These are phyloP conservation scores for Riparia riparia DNA, from an alignment of 2,113 vertebrate species.

Conservation along the genomic window DNA sequence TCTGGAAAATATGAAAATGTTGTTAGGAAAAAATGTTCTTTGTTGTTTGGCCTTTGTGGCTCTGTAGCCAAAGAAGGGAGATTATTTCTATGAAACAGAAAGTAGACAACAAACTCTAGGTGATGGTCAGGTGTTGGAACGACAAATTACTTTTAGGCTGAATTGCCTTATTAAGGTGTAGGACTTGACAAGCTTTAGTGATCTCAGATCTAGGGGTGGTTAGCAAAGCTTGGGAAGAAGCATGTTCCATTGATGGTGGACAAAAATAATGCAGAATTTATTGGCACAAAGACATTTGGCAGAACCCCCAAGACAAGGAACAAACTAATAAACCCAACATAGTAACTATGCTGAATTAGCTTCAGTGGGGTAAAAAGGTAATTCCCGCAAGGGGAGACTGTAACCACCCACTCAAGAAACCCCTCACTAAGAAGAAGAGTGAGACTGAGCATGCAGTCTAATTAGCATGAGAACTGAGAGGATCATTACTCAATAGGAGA, in stretches of 20 bases:
- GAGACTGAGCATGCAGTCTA: not conserved
- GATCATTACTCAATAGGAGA: not conserved
- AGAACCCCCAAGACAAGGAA: not conserved
- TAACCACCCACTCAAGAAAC: not conserved
- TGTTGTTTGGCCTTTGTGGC: not conserved
- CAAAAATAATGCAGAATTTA: not conserved
- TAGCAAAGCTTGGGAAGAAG: not conserved
- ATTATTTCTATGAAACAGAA: not conserved
- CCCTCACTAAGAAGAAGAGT: not conserved
- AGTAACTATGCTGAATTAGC: not conserved
- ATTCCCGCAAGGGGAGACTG: not conserved
- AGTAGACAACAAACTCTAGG: not conserved
- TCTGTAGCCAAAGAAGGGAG: not conserved
- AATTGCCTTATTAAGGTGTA: not conserved
- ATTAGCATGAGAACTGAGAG: not conserved
- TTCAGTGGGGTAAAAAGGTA: not conserved
- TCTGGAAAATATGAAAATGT: not conserved
- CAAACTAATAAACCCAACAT: not conserved
- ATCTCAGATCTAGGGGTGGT: not conserved
- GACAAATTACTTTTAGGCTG: not conserved
- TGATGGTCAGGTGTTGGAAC: not conserved
- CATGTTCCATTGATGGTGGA: too few relatives aligned
- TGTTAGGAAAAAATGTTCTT: not conserved
- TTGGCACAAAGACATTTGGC: not conserved
- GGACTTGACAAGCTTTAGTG: not conserved